phyloP scores from a whole-genome alignment of 2,113 vertebrate genomes.

The Neolamprologus caudopunctatus region DNA sequence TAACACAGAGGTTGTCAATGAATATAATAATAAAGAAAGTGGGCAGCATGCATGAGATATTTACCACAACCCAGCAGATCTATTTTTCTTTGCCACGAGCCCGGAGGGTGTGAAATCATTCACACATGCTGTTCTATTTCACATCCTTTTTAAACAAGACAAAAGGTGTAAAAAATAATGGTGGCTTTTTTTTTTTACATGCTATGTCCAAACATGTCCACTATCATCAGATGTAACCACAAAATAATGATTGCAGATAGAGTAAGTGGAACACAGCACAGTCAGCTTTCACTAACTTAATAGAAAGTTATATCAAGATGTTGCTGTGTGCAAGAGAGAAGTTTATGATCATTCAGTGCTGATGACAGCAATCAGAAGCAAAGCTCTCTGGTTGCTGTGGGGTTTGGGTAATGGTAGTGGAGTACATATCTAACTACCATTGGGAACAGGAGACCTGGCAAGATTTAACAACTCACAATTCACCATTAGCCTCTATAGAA shows the following conservation, averaged over 20 bases:
- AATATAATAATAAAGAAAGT: conserved; percentile 26
- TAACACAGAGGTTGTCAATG: conserved; percentile 6
- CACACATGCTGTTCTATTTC: background rate
- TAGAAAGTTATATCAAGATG: conserved; percentile 44
- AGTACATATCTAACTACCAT: conserved; percentile 22
- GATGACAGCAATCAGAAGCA: conserved; percentile 46
- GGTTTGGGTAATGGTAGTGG: conserved; percentile 29
- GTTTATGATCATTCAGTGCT: conserved; percentile 42
- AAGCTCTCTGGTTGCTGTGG: conserved; percentile 6
- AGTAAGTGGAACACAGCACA: conserved; percentile 9
- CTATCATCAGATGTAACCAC: conserved; percentile 23
- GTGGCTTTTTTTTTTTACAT: background rate
- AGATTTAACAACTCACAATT: conserved; percentile 27
- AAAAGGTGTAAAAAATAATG: conserved; percentile 30
- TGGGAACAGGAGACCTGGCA: conserved; percentile 9
- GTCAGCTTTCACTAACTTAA: conserved; percentile 30
- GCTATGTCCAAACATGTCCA: conserved; percentile 29
- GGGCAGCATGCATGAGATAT: background rate
- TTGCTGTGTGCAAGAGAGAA: conserved; percentile 18
- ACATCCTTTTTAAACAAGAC: conserved; percentile 23
- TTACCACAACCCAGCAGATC: background rate
- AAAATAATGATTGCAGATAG: conserved; percentile 30
- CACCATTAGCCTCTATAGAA: conserved; percentile 3
- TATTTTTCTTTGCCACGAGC: background rate
- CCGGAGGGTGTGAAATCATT: conserved; percentile 10